Evolutionary conservation across 2,797 vertebrate genomes (phyloP), one percentile per base, ranked within the genome.

Genomic region (Sylvilagus floridanus): DNA sequence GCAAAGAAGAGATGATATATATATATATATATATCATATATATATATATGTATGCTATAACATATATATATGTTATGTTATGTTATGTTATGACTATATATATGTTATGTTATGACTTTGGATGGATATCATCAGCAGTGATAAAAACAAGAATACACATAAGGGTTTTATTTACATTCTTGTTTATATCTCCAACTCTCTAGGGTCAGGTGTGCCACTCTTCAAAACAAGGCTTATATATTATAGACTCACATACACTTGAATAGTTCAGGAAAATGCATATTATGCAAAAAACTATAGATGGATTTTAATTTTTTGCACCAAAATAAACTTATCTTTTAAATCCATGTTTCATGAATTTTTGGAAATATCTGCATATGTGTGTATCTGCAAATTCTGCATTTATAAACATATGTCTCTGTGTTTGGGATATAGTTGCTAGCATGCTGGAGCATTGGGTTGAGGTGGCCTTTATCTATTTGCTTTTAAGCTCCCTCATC

Each of bases 131-230:
- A 76, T 77, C 10, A 88, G 32, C 42, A 35, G 60, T 84, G n/a
- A n/a, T 54, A 66, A 95, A 75, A 94, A 66, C 63, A 65, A 57
- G 52, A 78, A 78, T 88, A 32, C 65, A 16, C 30, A 83, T 32
- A 69, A 92, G 78, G 28, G 8, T 47, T 93, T 95, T 60, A 65
- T 84, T 85, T 84, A 52, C 35, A 47, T 77, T 92, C 30, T 13
- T 82, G 14, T 85, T 87, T 90, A 82, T 63, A 84, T 92, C 21
- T 85, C 54, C 24, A 84, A 4, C 52, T 86, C 12, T 24, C 30
- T 62, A 28, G 13, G 47, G 37, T 83, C 62, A 57, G 16, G 14
- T 19, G 42, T 52, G 66, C 35, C 19, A 69, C 12, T 78, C 24
- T 37, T 89, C 54, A 69, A 42, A 81, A 84, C 22, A 88, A 90